Evolutionary conservation across 2,888 invertebrate genomes (phyloP), one percentile per base, ranked within the genome.

Genomic region (Monochamus alternatus): DNA sequence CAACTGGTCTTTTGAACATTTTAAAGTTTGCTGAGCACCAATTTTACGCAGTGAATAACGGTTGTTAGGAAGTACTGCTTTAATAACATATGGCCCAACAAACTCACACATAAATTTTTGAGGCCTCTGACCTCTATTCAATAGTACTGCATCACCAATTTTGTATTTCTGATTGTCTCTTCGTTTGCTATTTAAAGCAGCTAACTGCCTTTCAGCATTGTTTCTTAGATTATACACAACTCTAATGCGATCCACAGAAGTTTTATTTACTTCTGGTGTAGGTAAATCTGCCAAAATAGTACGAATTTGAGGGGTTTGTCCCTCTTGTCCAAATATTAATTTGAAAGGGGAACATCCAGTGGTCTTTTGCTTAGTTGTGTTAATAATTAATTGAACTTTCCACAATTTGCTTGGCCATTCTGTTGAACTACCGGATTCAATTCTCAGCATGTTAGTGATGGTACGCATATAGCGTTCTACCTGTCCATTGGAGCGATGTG

Each of bases 381-480:
- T 78, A 22, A 22, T 22, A 22, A 22, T 22, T 22, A 55, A 77
- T 68, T 78, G 76, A 31, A 77, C 43, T 59, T 74, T 73, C 70
- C 76, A 76, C 10, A 76, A 12, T 47, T 65, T 74, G 73, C 59
- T 78, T 69, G 73, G 69, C 78, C 76, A 78, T 58, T 73, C 76
- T 76, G 78, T 59, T 38, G 73, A 51, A 65, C 47, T 69, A 22
- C 47, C 68, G 14, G 68, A 69, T 69, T 76, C 73, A 14, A 77
- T 52, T 44, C 72, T 70, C 59, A 78, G 52, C 47, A 77, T 10
- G 22, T 22, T 22, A 22, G 22, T 22, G 22, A 79, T 72, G 22
- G 74, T 71, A 38, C 71, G 74, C 79, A 79, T 78, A 51, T 78
- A 80, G 7, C 76, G 75, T 59, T 78, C 76, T 14, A 78, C 67